phyloP scores from a whole-genome alignment of 2,113 vertebrate species.

The Lepidothrix coronata region DNA sequence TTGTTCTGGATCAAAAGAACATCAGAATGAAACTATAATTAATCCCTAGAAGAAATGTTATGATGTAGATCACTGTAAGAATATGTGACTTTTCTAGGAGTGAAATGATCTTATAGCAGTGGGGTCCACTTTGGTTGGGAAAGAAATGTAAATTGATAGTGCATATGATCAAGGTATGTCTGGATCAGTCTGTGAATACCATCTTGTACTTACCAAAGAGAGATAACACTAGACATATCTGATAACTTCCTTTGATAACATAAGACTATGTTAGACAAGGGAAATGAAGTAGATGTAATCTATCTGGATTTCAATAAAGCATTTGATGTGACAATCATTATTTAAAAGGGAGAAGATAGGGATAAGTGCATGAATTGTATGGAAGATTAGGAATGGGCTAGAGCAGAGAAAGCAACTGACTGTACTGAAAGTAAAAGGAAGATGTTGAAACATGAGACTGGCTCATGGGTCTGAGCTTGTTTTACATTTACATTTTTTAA shows the following conservation, averaged over 20 bases:
- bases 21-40: neutral
- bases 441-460: neutral
- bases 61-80: neutral
- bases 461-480: neutral
- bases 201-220: neutral
- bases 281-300: neutral
- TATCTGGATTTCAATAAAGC: neutral
- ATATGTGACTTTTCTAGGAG: neutral
- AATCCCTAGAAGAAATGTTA: neutral
- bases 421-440: neutral
- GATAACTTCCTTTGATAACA: constrained; percentile 32
- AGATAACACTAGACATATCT: neutral
- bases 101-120: neutral
- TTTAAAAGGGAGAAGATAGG: neutral
- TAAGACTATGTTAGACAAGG: neutral
- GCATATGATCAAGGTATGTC: neutral
- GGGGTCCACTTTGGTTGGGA: neutral
- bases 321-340: constrained; percentile 4
- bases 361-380: neutral
- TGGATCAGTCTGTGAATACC: neutral
- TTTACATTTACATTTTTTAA: neutral
- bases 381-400: neutral
- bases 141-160: neutral
- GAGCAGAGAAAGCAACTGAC: neutral
- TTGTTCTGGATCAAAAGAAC: neutral